These are phyloP conservation scores for Sebastes diaconus DNA, from an alignment of 2,797 vertebrate genomes.

Conservation along the genomic window DNA sequence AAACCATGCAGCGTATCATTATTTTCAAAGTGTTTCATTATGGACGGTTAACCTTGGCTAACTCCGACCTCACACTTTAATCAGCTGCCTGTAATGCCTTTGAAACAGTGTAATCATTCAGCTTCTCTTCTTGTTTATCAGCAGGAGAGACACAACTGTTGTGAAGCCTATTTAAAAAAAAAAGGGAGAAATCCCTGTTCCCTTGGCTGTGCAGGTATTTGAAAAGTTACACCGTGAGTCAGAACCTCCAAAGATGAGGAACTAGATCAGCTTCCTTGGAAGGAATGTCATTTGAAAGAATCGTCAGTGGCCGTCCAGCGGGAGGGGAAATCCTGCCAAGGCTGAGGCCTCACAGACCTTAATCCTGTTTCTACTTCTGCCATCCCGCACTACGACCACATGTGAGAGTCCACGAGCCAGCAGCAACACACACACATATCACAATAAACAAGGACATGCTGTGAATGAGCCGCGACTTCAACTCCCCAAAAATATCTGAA, in stretches of 20 bases:
- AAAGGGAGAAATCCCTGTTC: conserved; percentile 19
- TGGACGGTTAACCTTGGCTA: conserved; percentile 85
- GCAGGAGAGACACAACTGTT: conserved; percentile 49
- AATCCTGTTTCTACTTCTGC: conserved; percentile 64
- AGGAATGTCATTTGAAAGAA: conserved; percentile 63
- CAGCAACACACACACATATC: conserved; percentile 56
- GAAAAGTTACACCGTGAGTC: conserved; percentile 51
- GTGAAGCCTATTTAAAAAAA: conserved; percentile 37
- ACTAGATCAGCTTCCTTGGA: conserved; percentile 46
- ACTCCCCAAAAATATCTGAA: conserved; percentile 56
- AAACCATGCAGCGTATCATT: conserved; percentile 83
- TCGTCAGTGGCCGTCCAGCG: conserved; percentile 25
- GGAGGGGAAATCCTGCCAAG: conserved; percentile 42
- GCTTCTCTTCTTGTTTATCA: conserved; percentile 72
- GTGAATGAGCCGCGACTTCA: conserved; percentile 51
- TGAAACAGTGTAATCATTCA: conserved; percentile 78
- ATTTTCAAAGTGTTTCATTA: conserved; percentile 86
- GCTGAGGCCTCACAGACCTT: conserved; percentile 52
- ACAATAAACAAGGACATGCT: conserved; percentile 60
- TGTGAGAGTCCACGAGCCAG: conserved; percentile 47
- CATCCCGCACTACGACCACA: conserved; percentile 61
- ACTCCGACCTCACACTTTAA: conserved; percentile 81
- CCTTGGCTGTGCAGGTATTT: conserved; percentile 61
- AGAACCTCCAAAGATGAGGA: conserved; percentile 40
- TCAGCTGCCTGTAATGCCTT: conserved; percentile 79